Percentiles rank a stretch among this genome's conserved stretches.
phyloP scores from a whole-genome alignment of 2,888 invertebrate species.

The Chironomus riparius region DNA sequence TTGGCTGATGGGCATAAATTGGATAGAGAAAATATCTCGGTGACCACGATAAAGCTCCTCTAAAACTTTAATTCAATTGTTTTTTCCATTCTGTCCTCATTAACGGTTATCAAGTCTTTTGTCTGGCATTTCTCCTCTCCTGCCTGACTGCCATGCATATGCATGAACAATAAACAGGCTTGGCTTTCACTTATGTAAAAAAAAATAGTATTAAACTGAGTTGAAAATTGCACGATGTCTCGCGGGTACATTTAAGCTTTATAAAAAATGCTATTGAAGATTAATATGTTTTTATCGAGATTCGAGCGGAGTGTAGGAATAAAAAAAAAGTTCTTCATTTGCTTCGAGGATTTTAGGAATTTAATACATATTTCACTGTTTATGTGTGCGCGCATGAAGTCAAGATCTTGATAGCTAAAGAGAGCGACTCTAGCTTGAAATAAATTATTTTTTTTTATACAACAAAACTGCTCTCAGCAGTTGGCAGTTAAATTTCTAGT shows the following conservation, averaged over 20 bases:
- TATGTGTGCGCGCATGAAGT: neutral
- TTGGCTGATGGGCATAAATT: neutral
- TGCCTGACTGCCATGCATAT: neutral
- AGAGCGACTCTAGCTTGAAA: neutral
- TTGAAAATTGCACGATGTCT: constrained; percentile 1
- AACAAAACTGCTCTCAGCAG: neutral
- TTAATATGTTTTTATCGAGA: constrained; percentile 23
- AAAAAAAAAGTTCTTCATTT: constrained; percentile 15
- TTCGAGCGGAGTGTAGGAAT: neutral
- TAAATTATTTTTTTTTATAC: neutral
- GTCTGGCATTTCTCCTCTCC: neutral
- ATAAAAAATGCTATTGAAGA: constrained; percentile 13
- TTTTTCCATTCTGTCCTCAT: neutral
- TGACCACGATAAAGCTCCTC: constrained; percentile 11
- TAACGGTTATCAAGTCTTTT: constrained; percentile 18
- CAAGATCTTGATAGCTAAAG: neutral
- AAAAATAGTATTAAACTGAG: neutral
- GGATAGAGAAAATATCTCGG: neutral
- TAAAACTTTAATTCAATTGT: neutral
- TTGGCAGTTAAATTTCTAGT: neutral
- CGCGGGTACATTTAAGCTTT: constrained; percentile 3
- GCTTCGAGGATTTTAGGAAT: constrained; percentile 1
- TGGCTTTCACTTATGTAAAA: constrained; percentile 6
- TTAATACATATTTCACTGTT: neutral
- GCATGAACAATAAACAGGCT: neutral